phyloP scores from a whole-genome alignment of 2,113 vertebrate genomes.

The Halichoerus grypus region DNA sequence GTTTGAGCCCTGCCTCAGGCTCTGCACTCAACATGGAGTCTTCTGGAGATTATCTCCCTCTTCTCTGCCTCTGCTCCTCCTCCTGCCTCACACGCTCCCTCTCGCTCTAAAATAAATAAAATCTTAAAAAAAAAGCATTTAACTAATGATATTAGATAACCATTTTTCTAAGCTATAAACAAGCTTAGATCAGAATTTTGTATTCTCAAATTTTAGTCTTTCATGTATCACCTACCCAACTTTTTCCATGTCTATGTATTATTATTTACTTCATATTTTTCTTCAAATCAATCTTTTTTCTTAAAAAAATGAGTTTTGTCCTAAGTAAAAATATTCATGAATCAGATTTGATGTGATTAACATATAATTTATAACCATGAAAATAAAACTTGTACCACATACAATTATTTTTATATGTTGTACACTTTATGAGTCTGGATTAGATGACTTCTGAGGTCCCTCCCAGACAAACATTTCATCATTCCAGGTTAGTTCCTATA shows the following conservation, averaged over 20 bases:
- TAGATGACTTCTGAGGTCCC: not conserved
- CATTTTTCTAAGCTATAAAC: not conserved
- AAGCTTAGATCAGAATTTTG: not conserved
- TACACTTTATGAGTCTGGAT: not conserved
- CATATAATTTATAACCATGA: not conserved
- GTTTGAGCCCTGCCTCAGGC: not conserved
- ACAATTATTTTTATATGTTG: constrained; percentile 40
- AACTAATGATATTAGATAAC: not conserved
- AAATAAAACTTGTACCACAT: not conserved
- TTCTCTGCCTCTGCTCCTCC: not conserved
- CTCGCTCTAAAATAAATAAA: not conserved
- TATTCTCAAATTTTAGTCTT: constrained; percentile 3
- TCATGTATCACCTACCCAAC: not conserved
- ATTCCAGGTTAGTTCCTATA: not conserved
- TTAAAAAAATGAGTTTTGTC: not conserved
- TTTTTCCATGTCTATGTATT: not conserved
- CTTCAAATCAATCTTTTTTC: not conserved
- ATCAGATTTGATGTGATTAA: not conserved
- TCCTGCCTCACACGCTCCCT: not conserved
- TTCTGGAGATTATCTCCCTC: not conserved
- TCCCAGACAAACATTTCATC: not conserved
- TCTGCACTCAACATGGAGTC: not conserved
- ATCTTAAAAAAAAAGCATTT: not conserved
- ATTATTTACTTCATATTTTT: not conserved
- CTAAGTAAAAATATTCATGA: constrained; percentile 8